phyloP scores from a whole-genome alignment of 2,888 invertebrate species.

The Carpatolechia fugitivella region DNA sequence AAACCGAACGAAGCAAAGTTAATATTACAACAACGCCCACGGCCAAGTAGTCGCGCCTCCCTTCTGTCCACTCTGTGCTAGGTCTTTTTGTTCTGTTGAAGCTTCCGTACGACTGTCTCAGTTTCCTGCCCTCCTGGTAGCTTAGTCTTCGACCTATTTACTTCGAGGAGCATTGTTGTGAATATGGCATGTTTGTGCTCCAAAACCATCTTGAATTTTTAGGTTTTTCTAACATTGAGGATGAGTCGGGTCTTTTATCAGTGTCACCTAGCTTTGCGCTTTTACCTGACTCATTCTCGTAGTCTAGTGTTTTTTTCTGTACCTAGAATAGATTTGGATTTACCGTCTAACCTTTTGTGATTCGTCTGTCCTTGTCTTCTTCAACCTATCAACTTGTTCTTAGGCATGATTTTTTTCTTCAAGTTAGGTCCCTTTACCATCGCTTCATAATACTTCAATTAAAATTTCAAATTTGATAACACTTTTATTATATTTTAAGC shows the following conservation, averaged over 20 bases:
- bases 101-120: conserved; percentile 60
- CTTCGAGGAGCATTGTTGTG: conserved; percentile 10
- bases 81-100: conserved; percentile 74
- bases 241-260: conserved; percentile 38
- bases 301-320: conserved; percentile 47
- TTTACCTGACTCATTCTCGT: conserved; percentile 53
- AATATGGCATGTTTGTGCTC: conserved; percentile 12
- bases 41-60: conserved; percentile 78
- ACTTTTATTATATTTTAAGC: not conserved
- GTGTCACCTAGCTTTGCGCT: conserved; percentile 8
- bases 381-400: conserved; percentile 37
- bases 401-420: conserved; percentile 33
- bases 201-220: conserved; percentile 23
- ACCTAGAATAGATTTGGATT: conserved; percentile 48
- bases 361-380: conserved; percentile 44
- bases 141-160: conserved; percentile 45
- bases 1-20: conserved; percentile 83
- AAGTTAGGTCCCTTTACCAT: conserved; percentile 30
- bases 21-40: conserved; percentile 74
- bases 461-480: not conserved
- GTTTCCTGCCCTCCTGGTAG: conserved; percentile 64
- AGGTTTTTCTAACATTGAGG: conserved; percentile 34
- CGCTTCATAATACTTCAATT: not conserved
- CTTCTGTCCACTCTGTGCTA: conserved; percentile 75
- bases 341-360: conserved; percentile 49